Conservation (phyloP, 2,888 invertebrate species). For the Seira ritae region DNA sequence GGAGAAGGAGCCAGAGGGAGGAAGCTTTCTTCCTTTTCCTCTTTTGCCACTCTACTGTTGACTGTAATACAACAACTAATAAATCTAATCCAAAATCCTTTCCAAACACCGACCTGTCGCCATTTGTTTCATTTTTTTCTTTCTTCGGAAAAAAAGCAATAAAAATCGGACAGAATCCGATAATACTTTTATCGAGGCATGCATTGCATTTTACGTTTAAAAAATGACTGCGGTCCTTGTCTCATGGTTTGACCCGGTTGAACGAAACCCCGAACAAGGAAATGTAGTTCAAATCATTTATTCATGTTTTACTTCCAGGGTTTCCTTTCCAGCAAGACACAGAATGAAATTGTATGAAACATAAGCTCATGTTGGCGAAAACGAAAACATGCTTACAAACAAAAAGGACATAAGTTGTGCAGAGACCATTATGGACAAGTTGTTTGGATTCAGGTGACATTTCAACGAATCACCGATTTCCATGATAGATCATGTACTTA, state of each 20-base stretch:
- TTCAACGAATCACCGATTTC: too few relatives aligned
- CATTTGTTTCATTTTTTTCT: conserved; percentile 57
- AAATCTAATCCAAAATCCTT: conserved; percentile 52
- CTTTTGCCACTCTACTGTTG: conserved; percentile 8
- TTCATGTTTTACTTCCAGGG: not conserved
- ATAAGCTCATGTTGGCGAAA: too few relatives aligned
- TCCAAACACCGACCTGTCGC: conserved; percentile 55
- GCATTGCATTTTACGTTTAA: conserved; percentile 14
- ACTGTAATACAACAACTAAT: conserved; percentile 52
- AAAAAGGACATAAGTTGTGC: too few relatives aligned
- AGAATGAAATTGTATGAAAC: too few relatives aligned
- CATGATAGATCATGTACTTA: too few relatives aligned
- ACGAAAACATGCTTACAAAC: too few relatives aligned
- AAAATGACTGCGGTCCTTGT: not conserved
- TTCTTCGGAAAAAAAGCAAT: conserved; percentile 10
- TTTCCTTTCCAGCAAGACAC: not conserved
- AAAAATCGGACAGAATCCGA: conserved; percentile 37
- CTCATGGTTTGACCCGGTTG: not conserved
- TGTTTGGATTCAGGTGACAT: too few relatives aligned
- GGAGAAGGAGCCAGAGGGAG: conserved; percentile 15
- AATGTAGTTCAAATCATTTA: not conserved
- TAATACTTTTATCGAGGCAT: conserved; percentile 34
- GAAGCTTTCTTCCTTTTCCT: conserved; percentile 12
- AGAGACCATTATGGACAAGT: too few relatives aligned
- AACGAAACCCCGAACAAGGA: not conserved